Evolutionary conservation across 1,140 invertebrate species (phyloP).

Genomic region (Asbolus verrucosus): DNA sequence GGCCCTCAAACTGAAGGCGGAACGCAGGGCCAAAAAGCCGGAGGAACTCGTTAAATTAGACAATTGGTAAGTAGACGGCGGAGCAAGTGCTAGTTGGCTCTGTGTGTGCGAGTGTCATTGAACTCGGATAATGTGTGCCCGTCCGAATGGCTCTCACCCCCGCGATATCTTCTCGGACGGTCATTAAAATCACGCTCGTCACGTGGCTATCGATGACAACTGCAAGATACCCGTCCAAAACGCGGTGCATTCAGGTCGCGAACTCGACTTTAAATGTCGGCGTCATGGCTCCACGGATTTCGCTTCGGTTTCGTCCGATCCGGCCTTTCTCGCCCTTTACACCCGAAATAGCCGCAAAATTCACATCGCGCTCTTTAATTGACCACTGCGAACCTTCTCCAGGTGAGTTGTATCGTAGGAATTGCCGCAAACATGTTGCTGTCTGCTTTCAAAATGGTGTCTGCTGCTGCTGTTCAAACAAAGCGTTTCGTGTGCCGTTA

Average conservation of each 20-base stretch:
- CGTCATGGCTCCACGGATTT: slow-evolving; percentile 60
- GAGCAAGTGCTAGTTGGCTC: not conserved
- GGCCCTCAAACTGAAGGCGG: slow-evolving; percentile 87
- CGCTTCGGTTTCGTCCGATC: not conserved
- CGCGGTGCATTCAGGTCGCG: not conserved
- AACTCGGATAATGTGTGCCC: slow-evolving; percentile 64
- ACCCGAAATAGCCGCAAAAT: no score
- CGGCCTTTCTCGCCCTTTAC: not conserved
- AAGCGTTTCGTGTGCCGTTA: slow-evolving; percentile 68
- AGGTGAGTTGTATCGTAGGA: no score
- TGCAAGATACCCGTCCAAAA: slow-evolving; percentile 51
- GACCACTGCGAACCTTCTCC: no score
- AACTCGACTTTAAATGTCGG: slow-evolving; percentile 44
- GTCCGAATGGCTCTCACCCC: slow-evolving; percentile 70
- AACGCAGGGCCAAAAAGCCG: slow-evolving; percentile 89
- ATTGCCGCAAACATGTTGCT: not conserved
- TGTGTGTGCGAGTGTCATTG: slow-evolving; percentile 64
- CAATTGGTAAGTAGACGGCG: slow-evolving; percentile 93
- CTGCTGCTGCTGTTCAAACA: slow-evolving; percentile 68
- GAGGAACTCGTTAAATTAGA: slow-evolving; percentile 94
- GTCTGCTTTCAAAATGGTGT: slow-evolving; percentile 71
- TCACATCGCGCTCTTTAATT: no score
- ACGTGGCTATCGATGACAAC: slow-evolving; percentile 73
- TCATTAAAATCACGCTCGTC: slow-evolving; percentile 73
- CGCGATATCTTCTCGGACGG: slow-evolving; percentile 71